Evolutionary conservation across 2,113 vertebrate species (phyloP), one percentile per base, ranked within the genome.

Genomic region (Spermophilus dauricus): DNA sequence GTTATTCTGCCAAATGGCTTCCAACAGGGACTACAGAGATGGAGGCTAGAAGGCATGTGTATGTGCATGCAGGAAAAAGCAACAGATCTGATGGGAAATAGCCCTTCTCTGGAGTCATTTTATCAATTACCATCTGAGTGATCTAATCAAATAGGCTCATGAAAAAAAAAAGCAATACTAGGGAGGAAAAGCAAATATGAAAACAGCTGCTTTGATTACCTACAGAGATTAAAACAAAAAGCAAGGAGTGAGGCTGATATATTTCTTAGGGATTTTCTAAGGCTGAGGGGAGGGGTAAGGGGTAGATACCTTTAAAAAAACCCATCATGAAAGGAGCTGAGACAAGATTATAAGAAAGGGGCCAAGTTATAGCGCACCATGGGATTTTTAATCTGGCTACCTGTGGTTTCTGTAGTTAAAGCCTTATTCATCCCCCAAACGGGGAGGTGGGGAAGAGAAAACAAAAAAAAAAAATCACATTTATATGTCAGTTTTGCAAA

Each of bases 1-100:
- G 99, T 99, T 99, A 99, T 99, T 99, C 98, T 99, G 98, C 98
- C 98, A 98, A 99, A 99, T 99, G 99, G 99, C 98, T 98, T 99
- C 99, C 99, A 99, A 99, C 99, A 98, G 99, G 99, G 99, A 99
- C 98, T 97, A 98, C 98, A 98, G 98, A 98, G 98, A 98, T 98
- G 98, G 98, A 98, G 99, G 98, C 98, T 98, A 98, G 98, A 98
- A 99, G 98, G 98, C 96, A 97, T 97, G 87, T 88, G 85, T 83
- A 34, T 82, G 90, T 91, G 97, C 84, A 39, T 34, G 94, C 51
- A 89, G 78, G 95, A 97, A 97, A 98, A 98, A 98, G 96, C 98
- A 96, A 98, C 88, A 98, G 98, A 98, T 85, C 92, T 97, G 97
- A 97, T 97, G 97, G 97, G 69, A 98, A 98, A 95, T 86, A 97